Base-by-base conservation (phyloP, 2,888 invertebrate species). In the Rapana venosa region DNA sequence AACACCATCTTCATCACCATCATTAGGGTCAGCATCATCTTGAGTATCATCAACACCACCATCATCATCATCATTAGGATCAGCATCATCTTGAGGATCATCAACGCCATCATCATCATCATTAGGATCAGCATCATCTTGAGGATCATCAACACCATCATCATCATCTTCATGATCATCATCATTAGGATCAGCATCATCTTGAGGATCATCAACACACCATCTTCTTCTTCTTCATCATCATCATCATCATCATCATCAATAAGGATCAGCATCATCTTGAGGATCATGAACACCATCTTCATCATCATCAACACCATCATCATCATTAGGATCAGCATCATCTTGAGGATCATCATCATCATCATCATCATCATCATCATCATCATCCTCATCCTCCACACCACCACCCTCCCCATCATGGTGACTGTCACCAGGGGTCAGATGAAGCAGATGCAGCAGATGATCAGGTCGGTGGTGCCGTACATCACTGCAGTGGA, bases 401-500 rank as follows among this genome's bases (percentile, higher is more conserved):
- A n/a, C 47, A 47, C 47, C 8, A 47, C 47, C 47, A 2, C 47
- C 47, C 47, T 47, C 47, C 47, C 47, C 47, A 47, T 47, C 4
- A 2, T 61, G 61, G 61, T 61, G 61, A 8, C 6, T 61, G 61
- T 61, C 6, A 11, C 30, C 47, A 47, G 47, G 8, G 47, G 47
- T 8, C 47, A 47, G 47, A 47, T 47, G 92, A 77, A 87, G 0
- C 88, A 89, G 36, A 85, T 92, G 77, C 90, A 90, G 77, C 87
- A 85, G n/a, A 88, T 92, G 22, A 91, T 92, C 36, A 83, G 89
- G 61, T 61, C 58, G 0, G 91, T 91, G 61, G 88, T 90, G 26
- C 92, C 92, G 30, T 79, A 77, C 30, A 90, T 90, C 61, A 81
- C 87, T 35, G 88, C 90, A 32, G 88, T 92, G 13, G 92, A 92